Evolutionary conservation across 2,113 vertebrate species (phyloP), one percentile per base, ranked within the genome.

Genomic region (Gnathonemus echidnorhynchus): DNA sequence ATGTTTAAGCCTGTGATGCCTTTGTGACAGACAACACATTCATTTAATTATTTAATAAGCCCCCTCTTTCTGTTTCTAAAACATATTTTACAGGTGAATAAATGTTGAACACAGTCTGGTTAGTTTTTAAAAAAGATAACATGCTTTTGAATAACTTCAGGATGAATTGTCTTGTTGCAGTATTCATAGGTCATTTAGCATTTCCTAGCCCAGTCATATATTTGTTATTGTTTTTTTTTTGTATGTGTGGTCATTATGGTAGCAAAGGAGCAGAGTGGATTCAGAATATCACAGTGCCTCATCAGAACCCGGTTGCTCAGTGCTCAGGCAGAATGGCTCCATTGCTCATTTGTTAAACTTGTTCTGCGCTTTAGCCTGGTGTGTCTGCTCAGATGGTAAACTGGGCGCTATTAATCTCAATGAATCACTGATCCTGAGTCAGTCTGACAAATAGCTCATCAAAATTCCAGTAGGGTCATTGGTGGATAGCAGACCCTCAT

Each of bases 391-490:
- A 35, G 88, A 89, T 45, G 27, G 24, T 39, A 89, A 56, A 42
- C 70, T 31, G n/a, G 46, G 45, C n/a, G 35, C 74, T 52, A 56
- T 83, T 53, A 83, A 89, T 89, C 74, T 90, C 53, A 17, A 62
- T 42, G 70, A 90, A 58, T 42, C 49, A 8, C 62, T 88, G 49
- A 88, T 53, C 70, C 66, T 58, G 90, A 90, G 62, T 88, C 70
- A 58, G 74, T 27, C 50, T 89, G 87, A 89, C 90, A 48, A 62
- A 86, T 45, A 24, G 53, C 90, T 90, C 74, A 90, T 90, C 74
- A 85, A 77, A 89, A 90, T 90, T 90, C 90, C 77, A 45, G 70
- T 84, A 88, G 87, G 70, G 74, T 90, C 90, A 88, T 86, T n/a
- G 46, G 11, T 62, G 90, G 77, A 70, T 84, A 42, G 90, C 49